A percentile compares a stretch with the other conserved stretches of the same genome.
Conservation (phyloP, 37 sponge, comb jelly and placozoan species). For the Petrosia ficiformis region DNA sequence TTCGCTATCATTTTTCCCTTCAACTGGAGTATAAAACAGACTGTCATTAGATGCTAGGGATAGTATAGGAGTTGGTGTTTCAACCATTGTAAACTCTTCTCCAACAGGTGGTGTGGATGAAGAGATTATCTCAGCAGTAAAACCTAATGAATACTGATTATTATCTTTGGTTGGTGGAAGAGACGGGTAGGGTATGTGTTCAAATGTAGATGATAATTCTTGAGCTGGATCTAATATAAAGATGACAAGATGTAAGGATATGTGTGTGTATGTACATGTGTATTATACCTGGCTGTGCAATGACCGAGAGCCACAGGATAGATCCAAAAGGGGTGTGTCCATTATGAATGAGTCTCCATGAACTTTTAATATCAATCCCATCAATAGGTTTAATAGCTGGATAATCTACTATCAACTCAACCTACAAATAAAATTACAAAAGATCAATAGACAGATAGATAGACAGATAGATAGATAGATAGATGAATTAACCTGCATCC, state of each 20-base stretch:
- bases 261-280: too few relatives aligned
- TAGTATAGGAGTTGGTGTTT: not conserved
- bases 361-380: slow-evolving; percentile 34
- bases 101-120: not conserved
- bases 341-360: slow-evolving; percentile 57
- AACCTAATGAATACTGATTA: not conserved
- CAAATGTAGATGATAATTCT: not conserved
- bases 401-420: slow-evolving; percentile 41
- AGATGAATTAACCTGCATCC: slow-evolving; percentile 46
- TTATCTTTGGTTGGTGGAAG: not conserved
- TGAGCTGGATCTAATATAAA: not conserved
- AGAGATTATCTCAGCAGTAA: not conserved
- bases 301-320: slow-evolving; percentile 52
- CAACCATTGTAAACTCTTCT: not conserved
- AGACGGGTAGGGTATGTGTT: not conserved
- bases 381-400: slow-evolving; percentile 17
- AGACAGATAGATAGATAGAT: not conserved
- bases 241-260: too few relatives aligned
- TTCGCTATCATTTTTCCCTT: not conserved
- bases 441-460: too few relatives aligned
- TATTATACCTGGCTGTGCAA: slow-evolving; percentile 5
- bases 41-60: not conserved
- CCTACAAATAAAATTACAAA: too few relatives aligned
- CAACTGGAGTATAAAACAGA: not conserved
- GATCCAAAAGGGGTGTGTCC: slow-evolving; percentile 53